Base-by-base conservation (phyloP, 2,113 vertebrate genomes). In the Mola mola region DNA sequence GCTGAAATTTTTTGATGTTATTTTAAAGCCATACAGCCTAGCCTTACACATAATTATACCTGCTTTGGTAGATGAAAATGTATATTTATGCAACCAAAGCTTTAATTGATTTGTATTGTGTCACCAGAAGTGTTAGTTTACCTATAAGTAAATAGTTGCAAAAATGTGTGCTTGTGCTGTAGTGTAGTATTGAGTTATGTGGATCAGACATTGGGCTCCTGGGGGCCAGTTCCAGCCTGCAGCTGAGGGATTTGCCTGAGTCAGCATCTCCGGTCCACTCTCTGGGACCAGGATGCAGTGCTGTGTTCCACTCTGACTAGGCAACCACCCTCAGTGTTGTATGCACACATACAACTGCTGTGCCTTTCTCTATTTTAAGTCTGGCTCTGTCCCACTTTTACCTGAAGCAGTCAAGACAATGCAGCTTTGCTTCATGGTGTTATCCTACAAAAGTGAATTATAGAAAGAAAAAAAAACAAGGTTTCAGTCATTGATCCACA, bases 301-400 rank as follows among this genome's bases (percentile, higher is more conserved):
- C 69, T 59, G 46, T 82, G 86, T 81, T 85, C 84, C 64, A 48
- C 80, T 87, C 84, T 90, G 88, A 88, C 85, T 80, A 90, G 87
- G 86, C 85, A 91, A 88, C 87, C 47, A 67, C 83, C 72, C 78
- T 82, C 82, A 84, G 53, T 88, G 78, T 87, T 87, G 74, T 78
- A 66, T 76, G 84, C 75, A 83, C 69, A 80, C 81, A 81, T 77
- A 64, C 75, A 79, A 78, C 70, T 68, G 57, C 75, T 86, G 71
- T 69, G 53, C 74, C 46, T 64, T 68, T 74, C 78, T 81, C 66
- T 86, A 84, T 88, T 88, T 89, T 87, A 81, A 71, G 66, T 86
- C 74, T 73, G 79, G 71, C 79, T 77, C 52, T 85, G 85, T 75
- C 85, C 87, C 82, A 87, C 76, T 87, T 88, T 84, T 74, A 71